Base-by-base conservation (phyloP, 2,888 invertebrate species). In the Horisme vitalbata region DNA sequence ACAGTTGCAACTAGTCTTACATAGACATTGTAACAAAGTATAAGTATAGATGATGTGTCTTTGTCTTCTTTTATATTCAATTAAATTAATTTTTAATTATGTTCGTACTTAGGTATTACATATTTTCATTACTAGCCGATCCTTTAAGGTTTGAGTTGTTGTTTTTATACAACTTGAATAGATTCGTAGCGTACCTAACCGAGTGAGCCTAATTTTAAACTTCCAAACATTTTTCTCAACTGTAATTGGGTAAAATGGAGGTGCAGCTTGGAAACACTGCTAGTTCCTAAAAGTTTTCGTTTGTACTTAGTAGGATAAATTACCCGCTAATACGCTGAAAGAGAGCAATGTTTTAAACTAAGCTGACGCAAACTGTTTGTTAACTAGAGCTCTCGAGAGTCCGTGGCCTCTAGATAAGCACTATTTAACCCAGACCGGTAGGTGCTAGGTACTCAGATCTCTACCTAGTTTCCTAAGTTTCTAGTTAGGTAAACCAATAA, bases 201-300 rank as follows among this genome's bases (percentile, higher is more conserved):
- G n/a, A n/a, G n/a, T n/a, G n/a, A n/a, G n/a, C 57, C 68, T 71
- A 66, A 68, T 75, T 75, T 59, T 68, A 67, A 75, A 72, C 61
- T 71, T 65, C 51, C 46, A 49, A 59, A 64, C 68, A 65, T 70
- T 74, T 65, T 68, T 72, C 68, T 65, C 57, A 58, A 57, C 54
- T 52, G 65, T 76, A 78, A 79, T 75, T 77, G 71, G 61, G 65
- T 68, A 49, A 65, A 76, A 76, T 69, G 70, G 70, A 38, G 54
- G 54, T 57, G 59, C 65, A 61, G 59, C 57, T 59, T 54, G 50
- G 45, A 53, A 52, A 34, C 39, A 44, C 46, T 34, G 34, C 45
- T 49, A 33, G 44, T 48, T 33, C 24, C 41, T 4, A n/a, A 34
- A 58, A 53, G 45, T 58, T 55, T 37, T 18, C 36, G 43, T 46